phyloP scores from a whole-genome alignment of 2,888 invertebrate genomes.

The Amblyjoppa fuscipennis region DNA sequence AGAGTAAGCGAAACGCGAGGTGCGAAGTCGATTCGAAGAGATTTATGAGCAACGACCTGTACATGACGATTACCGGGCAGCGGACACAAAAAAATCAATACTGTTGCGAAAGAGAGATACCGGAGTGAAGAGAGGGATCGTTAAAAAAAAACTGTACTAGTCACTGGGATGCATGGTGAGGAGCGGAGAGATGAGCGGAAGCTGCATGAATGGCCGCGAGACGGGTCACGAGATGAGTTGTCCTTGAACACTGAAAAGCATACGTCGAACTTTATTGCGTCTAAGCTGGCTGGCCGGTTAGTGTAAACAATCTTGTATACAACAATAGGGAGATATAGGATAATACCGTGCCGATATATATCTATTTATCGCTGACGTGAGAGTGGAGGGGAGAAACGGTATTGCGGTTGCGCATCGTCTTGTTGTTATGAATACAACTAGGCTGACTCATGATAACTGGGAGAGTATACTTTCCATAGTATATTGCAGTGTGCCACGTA shows the following conservation, averaged over 20 bases:
- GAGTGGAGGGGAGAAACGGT: too few relatives aligned
- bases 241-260: not conserved
- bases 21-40: not conserved
- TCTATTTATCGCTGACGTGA: not conserved
- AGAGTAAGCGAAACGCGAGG: not conserved
- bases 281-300: not conserved
- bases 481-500: too few relatives aligned
- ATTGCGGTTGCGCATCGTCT: too few relatives aligned
- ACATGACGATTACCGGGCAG: not conserved
- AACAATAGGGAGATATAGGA: not conserved
- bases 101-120: too few relatives aligned
- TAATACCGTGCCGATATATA: conserved; percentile 3
- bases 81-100: too few relatives aligned
- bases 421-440: too few relatives aligned
- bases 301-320: conserved; percentile 9
- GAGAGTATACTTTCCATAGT: too few relatives aligned
- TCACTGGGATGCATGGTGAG: not conserved
- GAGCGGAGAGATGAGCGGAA: not conserved
- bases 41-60: not conserved
- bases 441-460: too few relatives aligned
- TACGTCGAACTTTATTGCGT: not conserved
- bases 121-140: too few relatives aligned
- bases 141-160: not conserved
- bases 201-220: conserved; percentile 4
- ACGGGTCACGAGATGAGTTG: not conserved